phyloP scores from a whole-genome alignment of 1,140 invertebrate genomes.

The Saccostrea glomerata region DNA sequence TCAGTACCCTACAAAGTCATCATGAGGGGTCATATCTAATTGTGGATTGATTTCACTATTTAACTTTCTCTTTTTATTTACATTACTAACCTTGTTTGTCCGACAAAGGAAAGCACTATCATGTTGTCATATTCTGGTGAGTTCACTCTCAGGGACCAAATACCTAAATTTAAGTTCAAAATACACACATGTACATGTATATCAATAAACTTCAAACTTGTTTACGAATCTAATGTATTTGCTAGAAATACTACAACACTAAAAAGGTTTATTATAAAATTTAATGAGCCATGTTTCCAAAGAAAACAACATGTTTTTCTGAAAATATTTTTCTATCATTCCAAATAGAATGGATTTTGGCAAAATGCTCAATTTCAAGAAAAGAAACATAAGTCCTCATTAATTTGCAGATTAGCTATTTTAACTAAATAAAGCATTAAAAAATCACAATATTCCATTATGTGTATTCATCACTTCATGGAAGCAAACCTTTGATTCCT shows the following conservation, averaged over 20 bases:
- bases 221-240: too few species aligned
- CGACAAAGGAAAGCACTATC: constrained; percentile 95
- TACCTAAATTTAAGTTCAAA: constrained; percentile 79
- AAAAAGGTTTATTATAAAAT: too few species aligned
- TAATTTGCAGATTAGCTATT: too few species aligned
- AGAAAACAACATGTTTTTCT: too few species aligned
- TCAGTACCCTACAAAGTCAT: constrained; percentile 84
- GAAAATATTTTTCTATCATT: too few species aligned
- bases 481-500: constrained; percentile 89
- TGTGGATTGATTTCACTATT: not conserved
- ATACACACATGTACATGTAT: not conserved
- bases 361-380: too few species aligned
- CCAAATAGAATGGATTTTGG: too few species aligned
- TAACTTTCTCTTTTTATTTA: not conserved
- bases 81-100: constrained; percentile 87
- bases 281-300: too few species aligned
- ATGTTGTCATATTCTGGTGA: constrained; percentile 89
- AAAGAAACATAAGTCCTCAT: too few species aligned
- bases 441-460: too few species aligned
- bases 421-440: not conserved
- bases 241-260: too few species aligned
- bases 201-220: not conserved
- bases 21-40: not conserved
- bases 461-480: too few species aligned
- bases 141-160: constrained; percentile 94